These are phyloP conservation scores for Aplocera efformata DNA, from an alignment of 2,888 invertebrate species.

Conservation along the genomic window DNA sequence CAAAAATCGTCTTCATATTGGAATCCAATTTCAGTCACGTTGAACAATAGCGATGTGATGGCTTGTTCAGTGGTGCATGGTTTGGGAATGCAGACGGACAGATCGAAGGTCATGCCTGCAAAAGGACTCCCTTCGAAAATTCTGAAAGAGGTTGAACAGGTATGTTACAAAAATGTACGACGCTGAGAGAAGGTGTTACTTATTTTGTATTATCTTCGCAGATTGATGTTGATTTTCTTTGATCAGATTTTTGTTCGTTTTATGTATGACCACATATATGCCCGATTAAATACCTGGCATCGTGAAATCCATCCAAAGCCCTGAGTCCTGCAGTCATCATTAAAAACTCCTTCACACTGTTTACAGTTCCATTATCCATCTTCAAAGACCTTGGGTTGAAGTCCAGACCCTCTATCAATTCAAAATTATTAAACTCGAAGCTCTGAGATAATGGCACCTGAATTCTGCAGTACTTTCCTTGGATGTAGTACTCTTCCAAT, in stretches of 20 bases:
- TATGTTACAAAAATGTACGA: no score
- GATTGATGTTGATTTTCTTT: no score
- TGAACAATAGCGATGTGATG: slow-evolving; percentile 33
- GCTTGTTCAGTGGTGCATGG: slow-evolving; percentile 43
- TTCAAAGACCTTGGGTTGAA: slow-evolving; percentile 11
- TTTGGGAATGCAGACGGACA: slow-evolving; percentile 50
- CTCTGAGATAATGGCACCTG: slow-evolving; percentile 34
- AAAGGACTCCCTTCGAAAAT: slow-evolving; percentile 21
- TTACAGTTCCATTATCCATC: slow-evolving; percentile 13
- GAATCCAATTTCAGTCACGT: slow-evolving; percentile 34
- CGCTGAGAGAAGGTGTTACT: no score
- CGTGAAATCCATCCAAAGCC: slow-evolving; percentile 15
- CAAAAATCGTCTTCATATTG: slow-evolving; percentile 40
- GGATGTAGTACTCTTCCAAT: slow-evolving; percentile 26
- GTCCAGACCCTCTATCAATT: slow-evolving; percentile 9
- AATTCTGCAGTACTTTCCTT: slow-evolving; percentile 53
- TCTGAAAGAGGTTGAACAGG: slow-evolving; percentile 32
- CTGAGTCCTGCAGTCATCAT: slow-evolving; percentile 9
- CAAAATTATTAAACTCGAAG: slow-evolving; percentile 17
- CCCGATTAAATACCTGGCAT: slow-evolving; percentile 21
- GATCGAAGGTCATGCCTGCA: slow-evolving; percentile 20
- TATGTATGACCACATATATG: background rate
- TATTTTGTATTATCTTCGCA: no score
- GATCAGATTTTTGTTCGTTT: no score
- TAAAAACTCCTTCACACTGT: slow-evolving; percentile 7